phyloP scores from a whole-genome alignment of 2,113 vertebrate genomes.

The Oreochromis tanganicae region DNA sequence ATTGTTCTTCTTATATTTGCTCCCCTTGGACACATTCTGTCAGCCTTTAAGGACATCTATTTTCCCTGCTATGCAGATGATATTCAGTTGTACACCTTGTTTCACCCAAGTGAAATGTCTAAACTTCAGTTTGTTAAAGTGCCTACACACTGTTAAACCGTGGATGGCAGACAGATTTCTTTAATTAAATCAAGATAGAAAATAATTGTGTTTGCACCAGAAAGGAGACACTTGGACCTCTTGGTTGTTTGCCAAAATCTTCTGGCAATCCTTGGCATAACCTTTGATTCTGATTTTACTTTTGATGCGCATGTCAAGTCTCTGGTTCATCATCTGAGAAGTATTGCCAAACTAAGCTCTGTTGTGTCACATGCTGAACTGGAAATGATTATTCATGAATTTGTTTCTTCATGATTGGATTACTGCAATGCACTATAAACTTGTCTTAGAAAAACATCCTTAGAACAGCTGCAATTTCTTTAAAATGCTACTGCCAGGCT shows the following conservation, averaged over 20 bases:
- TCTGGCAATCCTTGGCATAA: neutral
- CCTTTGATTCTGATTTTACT: neutral
- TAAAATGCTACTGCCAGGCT: neutral
- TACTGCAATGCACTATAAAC: neutral
- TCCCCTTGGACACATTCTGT: no score
- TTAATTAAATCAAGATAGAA: neutral
- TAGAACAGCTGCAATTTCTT: neutral
- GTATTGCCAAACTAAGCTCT: neutral
- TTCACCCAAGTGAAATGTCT: neutral
- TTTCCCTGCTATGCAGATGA: neutral
- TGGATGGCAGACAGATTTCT: neutral
- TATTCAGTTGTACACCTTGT: neutral
- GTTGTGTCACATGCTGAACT: neutral
- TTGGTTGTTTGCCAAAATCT: neutral
- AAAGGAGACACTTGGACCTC: neutral
- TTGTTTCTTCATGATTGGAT: neutral
- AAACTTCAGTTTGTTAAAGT: neutral
- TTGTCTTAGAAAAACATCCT: neutral
- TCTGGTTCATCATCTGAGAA: neutral
- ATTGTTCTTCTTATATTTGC: no score
- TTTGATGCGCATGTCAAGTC: neutral
- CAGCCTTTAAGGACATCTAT: neutral
- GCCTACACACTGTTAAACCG: neutral
- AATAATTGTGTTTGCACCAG: neutral
- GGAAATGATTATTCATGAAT: neutral